Evolutionary conservation across 2,797 vertebrate species (phyloP), one percentile per base, ranked within the genome.

Genomic region (Scyliorhinus canicula): DNA sequence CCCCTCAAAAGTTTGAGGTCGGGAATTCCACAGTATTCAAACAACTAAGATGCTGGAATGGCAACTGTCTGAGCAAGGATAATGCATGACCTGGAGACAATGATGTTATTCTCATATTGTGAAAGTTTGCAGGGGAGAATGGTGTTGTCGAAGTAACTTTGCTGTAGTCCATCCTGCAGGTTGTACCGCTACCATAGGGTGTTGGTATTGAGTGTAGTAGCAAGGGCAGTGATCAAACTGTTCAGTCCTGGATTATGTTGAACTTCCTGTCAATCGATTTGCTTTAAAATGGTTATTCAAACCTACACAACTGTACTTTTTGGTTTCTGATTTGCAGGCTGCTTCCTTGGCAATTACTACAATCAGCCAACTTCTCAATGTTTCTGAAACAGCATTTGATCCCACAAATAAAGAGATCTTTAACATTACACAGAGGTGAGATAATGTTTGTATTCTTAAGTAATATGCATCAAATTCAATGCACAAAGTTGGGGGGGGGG

Each of bases 291-390:
- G 21, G 55, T 28, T 57, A 55, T 40, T 24, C 16, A 44, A 35
- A 24, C 44, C 55, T 69, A 14, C 24, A 21, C 31, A 65, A 50
- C 88, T 88, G 16, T 86, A 14, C n/a, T 69, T 31, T 71, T 74
- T 21, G 47, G 24, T 93, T 57, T 60, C 55, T 95, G 28, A 55
- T 88, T 91, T 96, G 96, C 95, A 93, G 94, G 96, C 95, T 95
- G 74, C 95, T 14, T 95, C 93, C 95, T 96, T 96, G 63, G 95
- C 95, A 93, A 95, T 97, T 95, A 93, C 96, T 60, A 96, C 96
- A 95, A 95, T 96, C 71, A 97, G 96, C 95, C 96, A 97, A 0
- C 95, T 97, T 95, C 93, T 97, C 95, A 95, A 96, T 95, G 96
- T 95, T 77, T 96, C 69, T 0, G 84, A 96, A 95, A 95, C 90